These are phyloP conservation scores for Turnix velox DNA, from an alignment of 2,113 vertebrate species.

Conservation along the genomic window DNA sequence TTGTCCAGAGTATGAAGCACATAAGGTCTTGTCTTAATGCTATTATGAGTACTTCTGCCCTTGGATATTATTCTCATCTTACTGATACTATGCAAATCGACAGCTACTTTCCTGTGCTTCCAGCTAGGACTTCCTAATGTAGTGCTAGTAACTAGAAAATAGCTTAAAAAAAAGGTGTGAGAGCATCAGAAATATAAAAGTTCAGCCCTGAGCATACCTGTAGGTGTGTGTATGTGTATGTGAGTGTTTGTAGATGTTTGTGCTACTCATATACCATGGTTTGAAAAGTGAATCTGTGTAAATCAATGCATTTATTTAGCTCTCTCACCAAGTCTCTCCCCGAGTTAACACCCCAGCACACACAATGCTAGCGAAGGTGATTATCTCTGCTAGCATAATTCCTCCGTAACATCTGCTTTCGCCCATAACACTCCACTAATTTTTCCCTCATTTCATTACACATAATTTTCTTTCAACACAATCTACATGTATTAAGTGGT, in stretches of 20 bases:
- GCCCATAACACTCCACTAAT: constrained; percentile 94
- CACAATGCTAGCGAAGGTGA: constrained; percentile 86
- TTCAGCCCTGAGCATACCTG: neutral
- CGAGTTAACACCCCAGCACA: constrained; percentile 80
- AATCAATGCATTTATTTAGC: constrained; percentile 69
- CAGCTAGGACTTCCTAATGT: constrained; percentile 7
- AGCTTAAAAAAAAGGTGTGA: neutral
- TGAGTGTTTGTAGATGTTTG: neutral
- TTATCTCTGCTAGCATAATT: constrained; percentile 96
- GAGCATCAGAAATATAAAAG: neutral
- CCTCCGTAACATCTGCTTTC: constrained; percentile 95
- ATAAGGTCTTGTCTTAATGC: constrained; percentile 6
- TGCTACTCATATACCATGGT: neutral
- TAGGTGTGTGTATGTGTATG: neutral
- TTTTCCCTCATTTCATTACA: constrained; percentile 90
- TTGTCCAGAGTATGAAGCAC: neutral
- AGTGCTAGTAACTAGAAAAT: neutral
- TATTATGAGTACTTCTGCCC: neutral
- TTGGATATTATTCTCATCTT: constrained; percentile 7
- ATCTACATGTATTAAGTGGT: constrained; percentile 95
- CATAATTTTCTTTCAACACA: constrained; percentile 92
- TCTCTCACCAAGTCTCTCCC: constrained; percentile 66
- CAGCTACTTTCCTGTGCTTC: constrained; percentile 1
- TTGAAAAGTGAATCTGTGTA: constrained; percentile 52
- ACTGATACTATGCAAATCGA: constrained; percentile 27